Evolutionary conservation across 30 jellyfish, hydroid and myxozoan genomes (phyloP).

Genomic region (Rhopilema esculentum): DNA sequence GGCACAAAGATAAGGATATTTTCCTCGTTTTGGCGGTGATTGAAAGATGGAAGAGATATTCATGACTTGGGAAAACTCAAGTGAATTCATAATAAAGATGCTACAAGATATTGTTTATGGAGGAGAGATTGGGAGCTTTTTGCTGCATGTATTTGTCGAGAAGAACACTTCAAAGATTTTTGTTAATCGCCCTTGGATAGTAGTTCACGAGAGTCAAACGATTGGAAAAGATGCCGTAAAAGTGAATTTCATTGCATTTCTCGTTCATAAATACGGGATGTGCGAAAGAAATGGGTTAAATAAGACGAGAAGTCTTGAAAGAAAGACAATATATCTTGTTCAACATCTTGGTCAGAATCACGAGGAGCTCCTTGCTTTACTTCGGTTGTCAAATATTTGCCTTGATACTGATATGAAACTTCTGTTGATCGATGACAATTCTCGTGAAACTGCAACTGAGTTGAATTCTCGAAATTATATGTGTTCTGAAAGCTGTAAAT

Average conservation of each 20-base stretch:
- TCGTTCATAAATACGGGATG: conserved; percentile 22
- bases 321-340: conserved; percentile 20
- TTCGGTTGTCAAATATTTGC: background rate
- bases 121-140: background rate
- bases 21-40: too few relatives aligned
- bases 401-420: conserved; percentile 4
- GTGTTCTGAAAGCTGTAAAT: background rate
- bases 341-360: conserved; percentile 8
- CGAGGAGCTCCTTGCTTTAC: conserved; percentile 17
- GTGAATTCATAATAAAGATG: conserved; percentile 1
- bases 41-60: conserved; percentile 42
- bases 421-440: background rate
- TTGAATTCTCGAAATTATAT: too few relatives aligned
- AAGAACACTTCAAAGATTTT: background rate
- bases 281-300: background rate
- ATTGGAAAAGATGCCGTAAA: conserved; percentile 32
- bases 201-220: conserved; percentile 39
- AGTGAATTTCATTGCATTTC: conserved; percentile 8
- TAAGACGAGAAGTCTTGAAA: background rate
- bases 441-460: too few relatives aligned
- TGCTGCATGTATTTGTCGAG: conserved; percentile 16
- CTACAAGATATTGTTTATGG: background rate
- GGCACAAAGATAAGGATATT: too few relatives aligned
- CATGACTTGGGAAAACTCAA: conserved; percentile 28
- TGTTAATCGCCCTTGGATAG: conserved; percentile 17